Percentiles rank a stretch among this genome's conserved stretches.
These are phyloP conservation scores for Motacilla tschutschensis DNA, from an alignment of 2,113 vertebrate species.

Conservation along the genomic window DNA sequence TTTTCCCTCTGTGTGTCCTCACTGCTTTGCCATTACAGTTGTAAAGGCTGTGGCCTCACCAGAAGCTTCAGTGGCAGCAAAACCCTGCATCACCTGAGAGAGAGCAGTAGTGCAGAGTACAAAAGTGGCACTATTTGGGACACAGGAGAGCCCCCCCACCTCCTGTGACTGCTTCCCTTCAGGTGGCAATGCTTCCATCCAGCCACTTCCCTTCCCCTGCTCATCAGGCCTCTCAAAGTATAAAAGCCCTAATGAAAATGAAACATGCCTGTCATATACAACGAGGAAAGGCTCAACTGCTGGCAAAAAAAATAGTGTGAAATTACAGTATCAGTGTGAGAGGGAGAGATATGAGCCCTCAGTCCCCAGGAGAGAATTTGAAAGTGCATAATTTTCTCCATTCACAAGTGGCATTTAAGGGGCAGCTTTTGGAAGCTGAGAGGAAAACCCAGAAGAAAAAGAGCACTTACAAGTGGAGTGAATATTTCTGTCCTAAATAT, in stretches of 20 bases:
- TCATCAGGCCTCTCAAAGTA: not conserved
- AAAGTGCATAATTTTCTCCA: constrained; percentile 22
- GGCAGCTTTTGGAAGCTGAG: not conserved
- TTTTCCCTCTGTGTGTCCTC: not conserved
- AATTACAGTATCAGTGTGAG: constrained; percentile 41
- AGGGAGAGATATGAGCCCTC: constrained; percentile 6
- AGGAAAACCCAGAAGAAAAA: not conserved
- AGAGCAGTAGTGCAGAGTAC: not conserved
- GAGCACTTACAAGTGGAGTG: not conserved
- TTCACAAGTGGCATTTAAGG: not conserved
- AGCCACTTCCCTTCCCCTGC: not conserved
- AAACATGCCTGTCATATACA: not conserved
- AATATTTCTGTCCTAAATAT: not conserved
- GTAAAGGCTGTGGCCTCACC: not conserved
- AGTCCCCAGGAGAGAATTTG: constrained; percentile 25
- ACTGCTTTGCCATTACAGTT: not conserved
- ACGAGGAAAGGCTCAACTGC: not conserved
- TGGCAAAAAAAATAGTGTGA: not conserved
- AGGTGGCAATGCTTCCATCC: not conserved
- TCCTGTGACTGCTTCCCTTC: not conserved
- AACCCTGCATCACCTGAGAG: not conserved
- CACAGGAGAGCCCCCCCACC: accelerated
- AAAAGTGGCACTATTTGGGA: not conserved
- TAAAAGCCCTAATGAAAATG: constrained; percentile 19
- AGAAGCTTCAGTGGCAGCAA: not conserved